These are phyloP conservation scores for Geodia barretti DNA, from an alignment of 37 sponge, comb jelly and placozoan species.

Conservation along the genomic window DNA sequence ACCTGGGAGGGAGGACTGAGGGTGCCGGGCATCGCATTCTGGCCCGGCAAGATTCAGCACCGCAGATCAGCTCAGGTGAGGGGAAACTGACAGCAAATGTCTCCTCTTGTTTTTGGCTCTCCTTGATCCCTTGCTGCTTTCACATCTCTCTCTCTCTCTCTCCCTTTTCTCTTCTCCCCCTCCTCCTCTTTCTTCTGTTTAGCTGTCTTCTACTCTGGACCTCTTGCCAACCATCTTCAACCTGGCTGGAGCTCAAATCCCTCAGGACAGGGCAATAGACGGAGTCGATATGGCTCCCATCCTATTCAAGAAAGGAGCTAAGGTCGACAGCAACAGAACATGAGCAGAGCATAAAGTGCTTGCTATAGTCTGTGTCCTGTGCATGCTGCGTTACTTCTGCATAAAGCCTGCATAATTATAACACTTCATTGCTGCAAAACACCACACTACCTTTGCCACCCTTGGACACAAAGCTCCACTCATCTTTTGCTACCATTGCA, in stretches of 20 bases:
- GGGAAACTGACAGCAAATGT: too few species aligned
- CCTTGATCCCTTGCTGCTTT: too few species aligned
- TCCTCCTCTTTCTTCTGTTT: not conserved
- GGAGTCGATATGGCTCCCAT: constrained; percentile 60
- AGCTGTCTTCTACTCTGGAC: constrained; percentile 65
- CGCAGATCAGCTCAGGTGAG: constrained; percentile 34
- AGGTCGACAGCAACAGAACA: too few species aligned
- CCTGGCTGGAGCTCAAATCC: constrained; percentile 32
- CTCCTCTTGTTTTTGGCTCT: too few species aligned
- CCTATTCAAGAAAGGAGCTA: constrained; percentile 40
- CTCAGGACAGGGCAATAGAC: constrained; percentile 40
- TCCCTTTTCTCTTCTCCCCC: not conserved
- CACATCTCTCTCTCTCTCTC: not conserved
- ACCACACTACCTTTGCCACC: too few species aligned
- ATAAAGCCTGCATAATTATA: too few species aligned
- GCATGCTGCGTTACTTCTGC: too few species aligned
- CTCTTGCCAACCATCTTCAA: constrained; percentile 67
- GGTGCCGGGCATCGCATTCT: constrained; percentile 70
- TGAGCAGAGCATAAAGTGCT: too few species aligned
- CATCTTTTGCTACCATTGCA: too few species aligned
- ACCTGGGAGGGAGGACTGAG: constrained; percentile 77
- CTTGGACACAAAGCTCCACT: too few species aligned
- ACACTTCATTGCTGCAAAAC: too few species aligned
- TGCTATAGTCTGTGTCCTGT: too few species aligned
- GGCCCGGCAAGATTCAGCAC: constrained; percentile 43